Evolutionary conservation across 2,797 vertebrate species (phyloP).

Genomic region (Selene dorsalis): DNA sequence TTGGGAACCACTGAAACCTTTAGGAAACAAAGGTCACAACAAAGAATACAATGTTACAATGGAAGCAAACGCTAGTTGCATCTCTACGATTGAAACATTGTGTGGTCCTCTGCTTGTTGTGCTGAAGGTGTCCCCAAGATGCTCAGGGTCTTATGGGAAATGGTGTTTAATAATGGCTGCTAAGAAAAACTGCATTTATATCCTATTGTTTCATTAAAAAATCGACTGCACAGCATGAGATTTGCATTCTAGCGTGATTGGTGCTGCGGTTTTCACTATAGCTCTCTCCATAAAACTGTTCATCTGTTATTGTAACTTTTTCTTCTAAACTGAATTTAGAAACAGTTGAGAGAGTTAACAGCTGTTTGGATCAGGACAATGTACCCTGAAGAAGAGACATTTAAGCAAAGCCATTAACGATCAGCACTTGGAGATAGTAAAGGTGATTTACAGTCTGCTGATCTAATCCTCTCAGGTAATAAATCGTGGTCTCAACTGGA

Average conservation of each 20-base stretch:
- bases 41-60: too few species aligned
- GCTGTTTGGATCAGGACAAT: slow-evolving; percentile 65
- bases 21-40: too few species aligned
- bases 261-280: neutral
- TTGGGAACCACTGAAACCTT: too few species aligned
- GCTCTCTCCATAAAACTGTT: neutral
- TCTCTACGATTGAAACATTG: neutral
- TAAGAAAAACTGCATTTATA: neutral
- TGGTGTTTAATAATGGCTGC: neutral
- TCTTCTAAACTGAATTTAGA: slow-evolving; percentile 7
- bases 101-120: neutral
- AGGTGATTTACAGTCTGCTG: slow-evolving; percentile 59
- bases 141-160: neutral
- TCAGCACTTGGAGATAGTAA: slow-evolving; percentile 34
- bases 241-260: neutral
- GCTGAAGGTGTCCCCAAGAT: neutral
- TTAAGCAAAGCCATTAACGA: slow-evolving; percentile 39
- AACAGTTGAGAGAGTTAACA: slow-evolving; percentile 42
- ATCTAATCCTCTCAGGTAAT: slow-evolving; percentile 52
- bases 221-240: neutral
- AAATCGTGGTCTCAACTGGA: slow-evolving; percentile 46
- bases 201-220: neutral
- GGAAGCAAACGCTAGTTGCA: neutral
- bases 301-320: neutral
- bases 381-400: slow-evolving; percentile 47